Evolutionary conservation across 2,888 invertebrate species (phyloP).

Genomic region (Orthosia cruda): DNA sequence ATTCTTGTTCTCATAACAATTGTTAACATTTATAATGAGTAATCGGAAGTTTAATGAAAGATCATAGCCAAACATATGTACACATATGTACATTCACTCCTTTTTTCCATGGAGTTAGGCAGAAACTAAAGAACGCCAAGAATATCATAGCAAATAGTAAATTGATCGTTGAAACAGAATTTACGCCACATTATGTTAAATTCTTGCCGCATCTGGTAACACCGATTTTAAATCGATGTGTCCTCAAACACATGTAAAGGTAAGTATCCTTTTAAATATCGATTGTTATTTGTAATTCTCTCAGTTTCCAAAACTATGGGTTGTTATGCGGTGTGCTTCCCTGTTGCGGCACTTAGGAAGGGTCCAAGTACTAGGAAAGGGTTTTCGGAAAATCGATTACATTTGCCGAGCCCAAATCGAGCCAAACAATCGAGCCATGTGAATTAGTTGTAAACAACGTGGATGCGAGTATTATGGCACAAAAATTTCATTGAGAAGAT

Average conservation of each 20-base stretch:
- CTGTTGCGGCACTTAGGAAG: slow-evolving; percentile 53
- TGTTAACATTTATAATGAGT: too few relatives aligned
- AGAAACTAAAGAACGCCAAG: neutral
- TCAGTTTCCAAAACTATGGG: slow-evolving; percentile 26
- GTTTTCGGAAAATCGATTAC: slow-evolving; percentile 60
- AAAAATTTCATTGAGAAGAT: slow-evolving; percentile 3
- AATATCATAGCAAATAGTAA: neutral
- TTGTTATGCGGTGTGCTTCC: slow-evolving; percentile 44
- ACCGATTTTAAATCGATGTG: slow-evolving; percentile 4
- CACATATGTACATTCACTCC: too few relatives aligned
- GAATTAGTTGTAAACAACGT: slow-evolving; percentile 50
- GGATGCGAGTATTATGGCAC: slow-evolving; percentile 29
- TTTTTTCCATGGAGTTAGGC: too few relatives aligned
- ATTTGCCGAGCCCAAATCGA: slow-evolving; percentile 53
- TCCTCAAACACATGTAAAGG: neutral
- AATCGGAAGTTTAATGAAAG: too few relatives aligned
- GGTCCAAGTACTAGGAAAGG: slow-evolving; percentile 49
- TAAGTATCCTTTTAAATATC: neutral
- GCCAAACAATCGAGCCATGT: slow-evolving; percentile 55
- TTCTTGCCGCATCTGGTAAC: neutral
- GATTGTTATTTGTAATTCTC: slow-evolving; percentile 25
- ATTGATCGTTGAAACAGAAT: too few relatives aligned
- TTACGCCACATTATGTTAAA: neutral
- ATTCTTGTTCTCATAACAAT: too few relatives aligned
- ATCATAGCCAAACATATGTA: too few relatives aligned